Conservation (phyloP, 2,797 vertebrate species). For the Erithacus rubecula region DNA sequence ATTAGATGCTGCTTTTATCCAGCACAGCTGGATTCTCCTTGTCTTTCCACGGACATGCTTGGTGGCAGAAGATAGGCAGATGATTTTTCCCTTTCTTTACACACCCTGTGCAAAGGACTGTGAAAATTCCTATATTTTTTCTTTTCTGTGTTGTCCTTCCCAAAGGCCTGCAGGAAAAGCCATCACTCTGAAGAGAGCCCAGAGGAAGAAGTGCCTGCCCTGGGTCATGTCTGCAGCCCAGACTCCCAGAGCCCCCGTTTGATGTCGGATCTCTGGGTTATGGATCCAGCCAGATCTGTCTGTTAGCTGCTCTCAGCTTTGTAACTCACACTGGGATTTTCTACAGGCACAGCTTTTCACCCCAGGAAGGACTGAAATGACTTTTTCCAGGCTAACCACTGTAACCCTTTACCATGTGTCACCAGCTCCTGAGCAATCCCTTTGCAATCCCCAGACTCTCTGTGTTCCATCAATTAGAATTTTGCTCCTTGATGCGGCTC, state of each 20-base stretch:
- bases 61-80: background rate
- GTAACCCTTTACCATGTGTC: background rate
- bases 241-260: background rate
- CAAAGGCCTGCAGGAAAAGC: slow-evolving; percentile 12
- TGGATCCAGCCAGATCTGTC: background rate
- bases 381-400: background rate
- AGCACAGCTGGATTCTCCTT: background rate
- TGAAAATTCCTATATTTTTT: background rate
- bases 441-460: background rate
- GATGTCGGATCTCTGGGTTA: background rate
- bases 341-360: background rate
- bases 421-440: background rate
- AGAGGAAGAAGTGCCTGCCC: background rate
- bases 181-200: background rate
- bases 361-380: background rate
- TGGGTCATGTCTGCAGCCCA: background rate
- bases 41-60: background rate
- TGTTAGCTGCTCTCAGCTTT: background rate
- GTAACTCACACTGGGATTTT: background rate
- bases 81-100: background rate
- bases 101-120: background rate
- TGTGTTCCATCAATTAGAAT: background rate
- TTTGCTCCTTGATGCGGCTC: background rate
- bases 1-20: background rate
- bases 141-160: background rate